Evolutionary conservation across 2,113 vertebrate genomes (phyloP), one percentile per base, ranked within the genome.

Genomic region (Gopherus evgoodei): DNA sequence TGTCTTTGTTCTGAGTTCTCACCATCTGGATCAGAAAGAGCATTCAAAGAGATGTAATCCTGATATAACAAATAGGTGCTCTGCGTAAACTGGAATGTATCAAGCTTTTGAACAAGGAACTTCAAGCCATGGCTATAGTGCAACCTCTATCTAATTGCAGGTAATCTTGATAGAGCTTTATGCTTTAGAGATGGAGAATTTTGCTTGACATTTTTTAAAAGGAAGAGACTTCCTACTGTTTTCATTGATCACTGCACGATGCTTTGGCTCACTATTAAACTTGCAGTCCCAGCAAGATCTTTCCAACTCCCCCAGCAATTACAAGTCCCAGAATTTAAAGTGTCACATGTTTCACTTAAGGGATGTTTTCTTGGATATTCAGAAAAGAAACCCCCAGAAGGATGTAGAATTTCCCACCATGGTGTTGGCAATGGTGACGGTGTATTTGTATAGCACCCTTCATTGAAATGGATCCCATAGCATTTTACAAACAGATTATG

Each of bases 171-270:
- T 27, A 87, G n/a, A 84, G 76, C 65, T 93, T 96, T 81, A 85
- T 86, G 90, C 69, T 92, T 94, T 82, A 81, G 52, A 95, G 85
- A 94, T 83, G 57, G 95, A 94, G 65, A 69, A 5, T 88, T 69
- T 90, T 75, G 93, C 80, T 90, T 62, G 29, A 49, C 94, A 95
- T 81, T 86, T 97, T 8, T 0, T n/a, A 69, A 59, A 21, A 97
- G 84, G 81, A 95, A 88, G 52, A 91, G 6, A 29, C 25, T 94
- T 96, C 50, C 29, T 44, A 90, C 57, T 91, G 31, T 35, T 91
- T 95, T 93, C 81, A 89, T 54, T 87, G 88, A 93, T 95, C 87
- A 56, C 92, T 86, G 75, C 81, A 93, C 93, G 90, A 94, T 59
- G 57, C 1, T 0, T 14, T 22, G 89, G 81, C 35, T 94, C 90